Percentiles rank a stretch among this genome's conserved stretches.
Evolutionary conservation across 1,140 invertebrate species (phyloP).

Genomic region (Andrena cerasifolii): DNA sequence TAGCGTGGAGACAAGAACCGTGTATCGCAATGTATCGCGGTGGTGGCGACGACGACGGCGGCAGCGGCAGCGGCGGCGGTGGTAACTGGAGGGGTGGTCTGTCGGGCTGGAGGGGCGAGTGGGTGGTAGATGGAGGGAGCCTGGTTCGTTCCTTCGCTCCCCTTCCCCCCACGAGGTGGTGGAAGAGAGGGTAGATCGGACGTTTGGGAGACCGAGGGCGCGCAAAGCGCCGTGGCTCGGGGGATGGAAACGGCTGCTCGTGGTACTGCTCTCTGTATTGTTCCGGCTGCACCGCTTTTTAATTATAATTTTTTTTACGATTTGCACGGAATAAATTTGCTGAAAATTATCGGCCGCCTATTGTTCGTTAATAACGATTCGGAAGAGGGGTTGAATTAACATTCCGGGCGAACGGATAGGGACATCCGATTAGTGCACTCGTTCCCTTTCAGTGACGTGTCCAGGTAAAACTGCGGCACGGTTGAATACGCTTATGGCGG

Average conservation of each 20-base stretch:
- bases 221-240: slow-evolving; percentile 72
- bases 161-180: slow-evolving; percentile 56
- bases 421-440: background rate
- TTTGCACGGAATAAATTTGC: background rate
- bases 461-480: background rate
- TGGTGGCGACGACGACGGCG: slow-evolving; percentile 73
- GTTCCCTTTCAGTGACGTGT: background rate
- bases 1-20: slow-evolving; percentile 78
- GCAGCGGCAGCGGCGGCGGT: slow-evolving; percentile 54
- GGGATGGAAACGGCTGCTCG: slow-evolving; percentile 67
- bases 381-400: background rate
- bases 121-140: slow-evolving; percentile 68
- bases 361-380: background rate
- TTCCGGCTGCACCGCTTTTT: slow-evolving; percentile 21
- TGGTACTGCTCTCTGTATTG: slow-evolving; percentile 28
- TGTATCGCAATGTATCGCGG: slow-evolving; percentile 82
- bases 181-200: slow-evolving; percentile 73
- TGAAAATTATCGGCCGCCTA: background rate
- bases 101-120: slow-evolving; percentile 65
- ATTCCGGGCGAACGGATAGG: background rate
- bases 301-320: slow-evolving; percentile 12
- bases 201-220: slow-evolving; percentile 71
- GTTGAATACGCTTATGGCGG: background rate
- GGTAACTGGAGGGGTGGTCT: slow-evolving; percentile 64
- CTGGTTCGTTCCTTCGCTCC: slow-evolving; percentile 66